Percentiles rank a stretch among this genome's conserved stretches.
Conservation (phyloP, 2,113 vertebrate genomes). For the Desmodus rotundus region DNA sequence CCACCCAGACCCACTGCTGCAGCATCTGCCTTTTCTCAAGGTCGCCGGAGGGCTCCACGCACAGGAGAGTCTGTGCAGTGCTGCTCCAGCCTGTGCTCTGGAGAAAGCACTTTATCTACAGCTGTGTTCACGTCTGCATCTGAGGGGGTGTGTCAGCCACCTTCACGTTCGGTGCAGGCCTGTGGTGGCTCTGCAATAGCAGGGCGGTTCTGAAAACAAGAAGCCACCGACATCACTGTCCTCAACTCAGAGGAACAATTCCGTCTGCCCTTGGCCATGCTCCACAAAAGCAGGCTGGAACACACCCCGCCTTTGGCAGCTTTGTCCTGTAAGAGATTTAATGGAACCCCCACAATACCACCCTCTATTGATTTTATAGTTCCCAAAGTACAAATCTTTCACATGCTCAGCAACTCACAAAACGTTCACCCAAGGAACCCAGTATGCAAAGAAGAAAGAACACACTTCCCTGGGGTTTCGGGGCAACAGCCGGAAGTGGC, state of each 20-base stretch:
- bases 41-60: background rate
- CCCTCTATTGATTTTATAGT: background rate
- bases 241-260: background rate
- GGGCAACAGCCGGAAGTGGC: fast-evolving
- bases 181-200: background rate
- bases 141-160: fast-evolving
- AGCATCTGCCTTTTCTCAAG: background rate
- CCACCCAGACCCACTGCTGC: background rate
- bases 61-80: background rate
- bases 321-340: background rate
- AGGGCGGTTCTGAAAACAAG: background rate
- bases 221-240: background rate
- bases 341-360: background rate
- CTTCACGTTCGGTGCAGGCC: background rate
- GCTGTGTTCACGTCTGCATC: background rate
- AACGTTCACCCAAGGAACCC: background rate
- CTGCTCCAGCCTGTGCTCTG: fast-evolving
- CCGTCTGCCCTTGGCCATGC: background rate
- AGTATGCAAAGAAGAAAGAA: background rate
- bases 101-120: background rate
- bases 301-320: background rate
- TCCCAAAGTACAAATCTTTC: background rate
- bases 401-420: background rate
- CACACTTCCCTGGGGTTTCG: background rate
- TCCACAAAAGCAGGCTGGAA: background rate